Base-by-base conservation (phyloP, 2,797 vertebrate genomes). In the Myotis myotis region DNA sequence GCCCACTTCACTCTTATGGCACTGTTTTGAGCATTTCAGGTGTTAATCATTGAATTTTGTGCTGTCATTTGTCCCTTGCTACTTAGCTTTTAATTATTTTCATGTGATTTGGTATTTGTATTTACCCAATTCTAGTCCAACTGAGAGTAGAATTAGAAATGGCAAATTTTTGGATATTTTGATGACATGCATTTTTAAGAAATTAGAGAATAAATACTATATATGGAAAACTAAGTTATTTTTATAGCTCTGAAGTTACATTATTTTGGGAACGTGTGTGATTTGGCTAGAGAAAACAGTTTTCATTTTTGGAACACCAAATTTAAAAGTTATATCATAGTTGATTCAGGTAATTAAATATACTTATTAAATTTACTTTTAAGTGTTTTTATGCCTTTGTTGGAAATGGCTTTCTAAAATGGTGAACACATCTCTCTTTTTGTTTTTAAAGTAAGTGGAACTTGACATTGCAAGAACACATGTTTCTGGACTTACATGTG, bases 291-390 rank as follows among this genome's bases (percentile, higher is more conserved):
- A 80, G 75, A 84, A 78, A 95, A 22, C 13, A 93, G 12, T 76
- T 91, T 95, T 92, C 9, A 38, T n/a, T 87, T 94, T 93, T 88
- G 17, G 53, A 92, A 74, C 47, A 33, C 72, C 10, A 80, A n/a
- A 68, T 89, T 92, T 94, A 85, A 82, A 91, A 87, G 28, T 93
- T 94, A 57, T 30, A 47, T 16, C 1, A 5, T 62, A 90, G 51
- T 82, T 92, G 78, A 47, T 41, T 83, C 55, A 3, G 47, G 47
- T 47, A 47, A 47, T 47, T 47, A 47, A 66, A 68, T 71, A 76
- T 81, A 53, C 28, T 25, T 88, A 71, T 75, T 79, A 79, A 91
- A 80, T 96, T 95, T 87, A 64, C 44, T 91, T 71, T 94, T 83
- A 89, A 68, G 17, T 87, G 44, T 66, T 92, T 64, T 84, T 92